Conservation (phyloP, 2,797 vertebrate species). For the Enteromius mattozi region DNA sequence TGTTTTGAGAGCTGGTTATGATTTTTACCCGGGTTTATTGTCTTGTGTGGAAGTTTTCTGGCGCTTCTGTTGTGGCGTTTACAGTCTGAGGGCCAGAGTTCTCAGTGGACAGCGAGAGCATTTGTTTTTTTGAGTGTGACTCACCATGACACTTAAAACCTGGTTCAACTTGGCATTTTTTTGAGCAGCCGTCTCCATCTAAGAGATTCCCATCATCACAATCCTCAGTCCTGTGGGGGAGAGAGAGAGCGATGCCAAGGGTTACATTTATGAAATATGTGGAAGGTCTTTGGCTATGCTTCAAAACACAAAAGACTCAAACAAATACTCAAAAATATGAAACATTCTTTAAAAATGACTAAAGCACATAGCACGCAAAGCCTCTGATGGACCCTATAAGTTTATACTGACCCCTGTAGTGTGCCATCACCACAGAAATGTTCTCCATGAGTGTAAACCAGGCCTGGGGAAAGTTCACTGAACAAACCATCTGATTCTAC, state of each 20-base stretch:
- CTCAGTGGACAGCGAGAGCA: constrained; percentile 2
- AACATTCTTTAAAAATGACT: constrained; percentile 5
- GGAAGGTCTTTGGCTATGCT: constrained; percentile 32
- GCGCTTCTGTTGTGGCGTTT: constrained; percentile 33
- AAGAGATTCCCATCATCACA: constrained; percentile 91
- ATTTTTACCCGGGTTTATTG: constrained; percentile 37
- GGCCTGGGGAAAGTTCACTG: constrained; percentile 84
- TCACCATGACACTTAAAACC: constrained; percentile 90
- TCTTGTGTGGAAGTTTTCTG: constrained; percentile 13
- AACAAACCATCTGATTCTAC: constrained; percentile 78
- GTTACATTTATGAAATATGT: constrained; percentile 26
- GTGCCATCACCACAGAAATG: constrained; percentile 90
- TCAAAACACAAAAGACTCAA: constrained; percentile 32
- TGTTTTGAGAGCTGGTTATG: constrained; percentile 37
- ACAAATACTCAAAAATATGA: constrained; percentile 29
- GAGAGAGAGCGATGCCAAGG: constrained; percentile 5
- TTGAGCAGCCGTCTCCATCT: constrained; percentile 93
- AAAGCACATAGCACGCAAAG: constrained; percentile 10
- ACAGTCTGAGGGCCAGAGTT: constrained; percentile 57
- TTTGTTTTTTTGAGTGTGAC: constrained; percentile 61
- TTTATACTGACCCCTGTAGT: constrained; percentile 80
- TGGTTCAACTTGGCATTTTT: constrained; percentile 84
- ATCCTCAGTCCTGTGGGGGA: constrained; percentile 81
- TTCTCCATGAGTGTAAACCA: constrained; percentile 83
- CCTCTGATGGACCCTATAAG: not conserved